phyloP scores from a whole-genome alignment of 2,888 invertebrate species.

The Andrena hattorfiana region DNA sequence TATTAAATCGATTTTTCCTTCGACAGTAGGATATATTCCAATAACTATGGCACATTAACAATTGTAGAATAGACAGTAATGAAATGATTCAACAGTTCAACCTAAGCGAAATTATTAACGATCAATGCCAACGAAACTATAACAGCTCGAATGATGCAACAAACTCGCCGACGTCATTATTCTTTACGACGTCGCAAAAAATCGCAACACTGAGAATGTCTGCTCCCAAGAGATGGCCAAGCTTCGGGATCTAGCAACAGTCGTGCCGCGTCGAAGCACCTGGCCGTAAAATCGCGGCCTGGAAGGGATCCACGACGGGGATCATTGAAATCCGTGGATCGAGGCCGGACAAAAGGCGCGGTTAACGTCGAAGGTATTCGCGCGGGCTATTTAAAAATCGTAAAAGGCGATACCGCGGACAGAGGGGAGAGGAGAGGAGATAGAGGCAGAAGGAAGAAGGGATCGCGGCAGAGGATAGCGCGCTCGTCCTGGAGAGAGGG shows the following conservation, averaged over 20 bases:
- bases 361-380: slow-evolving; percentile 65
- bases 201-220: slow-evolving; percentile 18
- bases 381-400: slow-evolving; percentile 83
- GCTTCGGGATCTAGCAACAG: slow-evolving; percentile 21
- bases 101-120: neutral
- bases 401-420: slow-evolving; percentile 81
- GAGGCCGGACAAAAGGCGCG: slow-evolving; percentile 64
- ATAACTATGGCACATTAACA: too few species aligned
- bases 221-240: slow-evolving; percentile 18
- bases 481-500: slow-evolving; percentile 64
- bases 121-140: neutral
- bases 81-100: neutral
- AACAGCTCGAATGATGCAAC: slow-evolving; percentile 22
- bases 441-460: slow-evolving; percentile 55
- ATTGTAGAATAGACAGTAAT: neutral
- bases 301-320: slow-evolving; percentile 35
- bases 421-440: slow-evolving; percentile 21
- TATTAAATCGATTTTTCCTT: too few species aligned
- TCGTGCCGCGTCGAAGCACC: slow-evolving; percentile 38
- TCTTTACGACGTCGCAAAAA: slow-evolving; percentile 52
- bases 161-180: slow-evolving; percentile 35
- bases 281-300: slow-evolving; percentile 49
- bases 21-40: too few species aligned
- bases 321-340: slow-evolving; percentile 62
- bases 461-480: slow-evolving; percentile 62